Evolutionary conservation across 2,888 invertebrate genomes (phyloP), one percentile per base, ranked within the genome.

Genomic region (Drosophila neotestacea): DNA sequence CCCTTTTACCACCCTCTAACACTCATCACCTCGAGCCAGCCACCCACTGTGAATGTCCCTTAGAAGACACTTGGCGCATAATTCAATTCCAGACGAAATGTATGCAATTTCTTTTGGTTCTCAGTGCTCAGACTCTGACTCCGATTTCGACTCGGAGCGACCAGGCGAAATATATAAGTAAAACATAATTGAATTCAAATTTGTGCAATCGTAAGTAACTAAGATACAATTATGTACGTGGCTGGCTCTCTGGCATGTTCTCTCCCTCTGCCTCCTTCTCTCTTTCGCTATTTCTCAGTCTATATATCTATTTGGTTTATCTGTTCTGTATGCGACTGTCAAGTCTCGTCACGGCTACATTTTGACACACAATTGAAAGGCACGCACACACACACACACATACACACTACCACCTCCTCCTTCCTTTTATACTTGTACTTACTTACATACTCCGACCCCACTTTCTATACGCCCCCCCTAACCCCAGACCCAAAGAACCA

Each of bases 351-450:
- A 87, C 86, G 84, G 78, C 85, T 82, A 86, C 89, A 81, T 85
- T 85, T 88, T 88, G 85, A 88, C 85, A 85, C 85, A 85, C 89
- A 85, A 88, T 88, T 85, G 89, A 85, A 88, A 88, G 85, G 74
- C 80, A 88, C 83, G 77, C 85, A 79, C 79, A 81, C 70, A 77
- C 64, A 65, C 62, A 47, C 13, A 51, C 65, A 52, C 56, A 50
- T 51, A 50, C n/a, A 41, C 60, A 41, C 54, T 11, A 44, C 41
- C 41, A 32, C 27, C 10, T 7, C 32, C 56, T 9, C 13, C 60
- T 13, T 13, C 4, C 27, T 27, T 13, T 1, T 46, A 16, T 48
- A 62, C 56, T 50, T 30, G 54, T 56, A 71, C 77, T 71, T 48
- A 59, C 59, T 56, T 65, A 66, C 70, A 70, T 62, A 13, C 52